Conservation (phyloP, 2,113 vertebrate genomes). For the Ahaetulla prasina region DNA sequence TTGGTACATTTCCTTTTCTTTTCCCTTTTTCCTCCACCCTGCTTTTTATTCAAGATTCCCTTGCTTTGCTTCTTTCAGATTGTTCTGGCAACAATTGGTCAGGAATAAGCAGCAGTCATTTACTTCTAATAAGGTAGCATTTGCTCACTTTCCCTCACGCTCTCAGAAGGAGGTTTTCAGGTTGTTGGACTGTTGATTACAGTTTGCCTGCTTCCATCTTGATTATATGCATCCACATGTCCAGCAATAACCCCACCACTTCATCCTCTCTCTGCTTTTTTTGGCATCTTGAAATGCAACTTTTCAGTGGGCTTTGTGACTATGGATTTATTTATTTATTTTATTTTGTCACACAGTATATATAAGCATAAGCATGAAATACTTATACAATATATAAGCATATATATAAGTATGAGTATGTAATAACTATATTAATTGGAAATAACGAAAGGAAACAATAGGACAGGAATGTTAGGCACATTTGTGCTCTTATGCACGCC, state of each 20-base stretch:
- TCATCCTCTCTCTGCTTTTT: background rate
- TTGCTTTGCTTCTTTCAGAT: background rate
- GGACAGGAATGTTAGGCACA: too few species aligned
- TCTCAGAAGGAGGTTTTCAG: background rate
- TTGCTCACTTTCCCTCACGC: background rate
- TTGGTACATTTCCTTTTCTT: background rate
- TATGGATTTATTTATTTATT: too few species aligned
- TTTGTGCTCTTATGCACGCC: too few species aligned
- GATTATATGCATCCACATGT: background rate
- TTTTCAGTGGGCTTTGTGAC: background rate
- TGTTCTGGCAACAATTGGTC: background rate
- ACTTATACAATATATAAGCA: too few species aligned
- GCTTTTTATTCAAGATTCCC: background rate
- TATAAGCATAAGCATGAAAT: too few species aligned
- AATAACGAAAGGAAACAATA: too few species aligned
- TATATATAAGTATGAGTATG: too few species aligned
- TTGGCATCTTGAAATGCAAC: background rate
- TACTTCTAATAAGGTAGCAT: background rate
- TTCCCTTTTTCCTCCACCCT: background rate
- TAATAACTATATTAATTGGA: too few species aligned
- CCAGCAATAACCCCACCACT: background rate
- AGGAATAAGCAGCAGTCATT: background rate
- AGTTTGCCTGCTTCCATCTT: background rate
- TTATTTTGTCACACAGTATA: too few species aligned
- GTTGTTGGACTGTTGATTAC: background rate